Percentiles rank a stretch among this genome's conserved stretches.
phyloP scores from a whole-genome alignment of 2,888 invertebrate species.

The Andrena chrysosceles region DNA sequence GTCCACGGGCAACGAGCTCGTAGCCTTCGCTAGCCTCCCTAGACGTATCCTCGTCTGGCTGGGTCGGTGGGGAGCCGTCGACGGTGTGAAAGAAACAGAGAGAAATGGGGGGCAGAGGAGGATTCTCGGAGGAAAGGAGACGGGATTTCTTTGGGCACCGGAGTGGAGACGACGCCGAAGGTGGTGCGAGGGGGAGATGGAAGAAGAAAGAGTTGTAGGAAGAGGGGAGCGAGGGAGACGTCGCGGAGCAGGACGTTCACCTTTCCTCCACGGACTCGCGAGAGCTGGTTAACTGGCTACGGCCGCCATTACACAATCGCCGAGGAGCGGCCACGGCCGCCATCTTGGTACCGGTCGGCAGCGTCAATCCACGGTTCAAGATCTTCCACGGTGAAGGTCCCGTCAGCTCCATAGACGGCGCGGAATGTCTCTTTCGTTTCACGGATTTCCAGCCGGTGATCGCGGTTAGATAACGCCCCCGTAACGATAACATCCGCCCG shows the following conservation, averaged over 20 bases:
- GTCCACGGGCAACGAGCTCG: constrained; percentile 51
- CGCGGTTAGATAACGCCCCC: constrained; percentile 24
- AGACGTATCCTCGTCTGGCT: constrained; percentile 55
- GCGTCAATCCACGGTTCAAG: constrained; percentile 72
- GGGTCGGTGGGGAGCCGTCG: constrained; percentile 15
- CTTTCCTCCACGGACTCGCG: constrained; percentile 74
- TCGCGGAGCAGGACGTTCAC: constrained; percentile 78
- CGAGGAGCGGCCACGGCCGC: constrained; percentile 69
- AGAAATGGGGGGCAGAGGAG: constrained; percentile 26
- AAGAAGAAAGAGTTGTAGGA: constrained; percentile 1
- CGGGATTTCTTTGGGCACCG: constrained; percentile 17
- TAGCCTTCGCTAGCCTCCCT: constrained; percentile 71
- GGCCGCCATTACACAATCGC: constrained; percentile 83
- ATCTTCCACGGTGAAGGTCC: constrained; percentile 75
- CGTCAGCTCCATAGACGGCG: constrained; percentile 58
- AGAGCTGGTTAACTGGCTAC: constrained; percentile 67
- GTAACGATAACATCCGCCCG: constrained; percentile 22
- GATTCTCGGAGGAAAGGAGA: constrained; percentile 42
- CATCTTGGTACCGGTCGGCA: constrained; percentile 80
- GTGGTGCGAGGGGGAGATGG: neutral
- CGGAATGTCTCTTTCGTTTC: constrained; percentile 63
- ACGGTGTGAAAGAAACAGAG: constrained; percentile 42
- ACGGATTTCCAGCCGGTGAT: constrained; percentile 38
- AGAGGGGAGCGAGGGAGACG: constrained; percentile 14
- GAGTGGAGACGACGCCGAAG: constrained; percentile 5